Evolutionary conservation across 2,888 invertebrate genomes (phyloP), one percentile per base, ranked within the genome.

Genomic region (Carabus problematicus): DNA sequence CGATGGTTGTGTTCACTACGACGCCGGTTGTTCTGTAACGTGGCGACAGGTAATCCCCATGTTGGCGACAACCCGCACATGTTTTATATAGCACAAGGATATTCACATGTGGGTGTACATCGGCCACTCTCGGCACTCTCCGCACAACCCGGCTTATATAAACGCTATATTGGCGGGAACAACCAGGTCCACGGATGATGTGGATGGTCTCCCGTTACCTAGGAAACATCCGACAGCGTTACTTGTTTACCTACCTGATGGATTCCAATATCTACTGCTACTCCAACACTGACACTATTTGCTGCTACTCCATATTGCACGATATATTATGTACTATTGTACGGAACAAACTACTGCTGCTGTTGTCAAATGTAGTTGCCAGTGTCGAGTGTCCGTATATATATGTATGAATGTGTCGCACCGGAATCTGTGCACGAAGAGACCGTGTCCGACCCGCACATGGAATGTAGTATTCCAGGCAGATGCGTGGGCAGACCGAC

Each of bases 401-500:
- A 42, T 9, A 42, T 42, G 9, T 8, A 39, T 12, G 39, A 8
- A 29, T 56, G 56, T 56, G 19, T 12, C 39, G 39, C 9, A 56
- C 52, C 18, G 16, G 8, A 19, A 18, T 45, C 70, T 70, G 71
- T 58, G 67, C 70, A 72, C 70, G 70, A 67, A 64, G 70, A 70
- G 72, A 70, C 69, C 66, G 29, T 3, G 29, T 54, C 59, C 71
- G 39, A 54, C 42, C n/a, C 16, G 55, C 47, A 41, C 60, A 52
- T 40, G 41, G 49, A 41, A 70, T 71, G 71, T 68, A 59, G 69
- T 72, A 64, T 70, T 63, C 62, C 66, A 64, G 59, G 71, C 60
- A 70, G 70, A 72, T 70, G 75, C 74, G 76, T 76, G 74, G 76
- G 76, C 72, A 29, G 75, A 71, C 70, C 76, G 75, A 74, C 76